A percentile compares a stretch with the other conserved stretches of the same genome.
These are phyloP conservation scores for Teleogryllus oceanicus DNA, from an alignment of 2,888 invertebrate species.

Conservation along the genomic window DNA sequence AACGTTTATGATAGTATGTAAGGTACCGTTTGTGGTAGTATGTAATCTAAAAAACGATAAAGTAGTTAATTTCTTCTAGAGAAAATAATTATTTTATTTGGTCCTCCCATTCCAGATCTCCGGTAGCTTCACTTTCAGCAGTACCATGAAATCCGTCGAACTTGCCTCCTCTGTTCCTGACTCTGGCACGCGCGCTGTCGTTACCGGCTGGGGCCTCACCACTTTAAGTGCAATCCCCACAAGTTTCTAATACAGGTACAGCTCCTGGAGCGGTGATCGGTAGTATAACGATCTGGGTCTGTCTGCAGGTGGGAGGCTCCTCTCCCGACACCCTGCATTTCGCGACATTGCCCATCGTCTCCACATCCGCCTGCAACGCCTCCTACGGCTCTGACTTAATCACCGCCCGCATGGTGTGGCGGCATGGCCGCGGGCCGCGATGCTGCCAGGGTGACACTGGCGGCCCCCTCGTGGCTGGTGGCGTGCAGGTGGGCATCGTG, in stretches of 20 bases:
- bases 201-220: constrained; percentile 49
- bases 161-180: constrained; percentile 40
- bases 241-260: too few relatives aligned
- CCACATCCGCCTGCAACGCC: constrained; percentile 25
- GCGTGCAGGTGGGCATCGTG: too few relatives aligned
- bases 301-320: constrained; percentile 31
- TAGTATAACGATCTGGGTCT: constrained; percentile 40
- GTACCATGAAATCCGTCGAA: constrained; percentile 48
- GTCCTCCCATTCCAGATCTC: background rate
- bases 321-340: background rate
- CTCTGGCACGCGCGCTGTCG: constrained; percentile 42
- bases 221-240: background rate
- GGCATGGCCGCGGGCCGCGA: too few relatives aligned
- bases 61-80: too few relatives aligned
- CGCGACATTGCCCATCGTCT: constrained; percentile 26
- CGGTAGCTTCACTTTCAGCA: constrained; percentile 44
- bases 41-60: too few relatives aligned
- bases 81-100: background rate
- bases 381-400: constrained; percentile 33
- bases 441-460: constrained; percentile 37
- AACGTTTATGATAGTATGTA: too few relatives aligned
- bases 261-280: too few relatives aligned
- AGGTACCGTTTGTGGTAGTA: too few relatives aligned
- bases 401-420: constrained; percentile 40
- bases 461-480: too few relatives aligned